Conservation (phyloP, 2,113 vertebrate genomes). For the Carassius auratus region DNA sequence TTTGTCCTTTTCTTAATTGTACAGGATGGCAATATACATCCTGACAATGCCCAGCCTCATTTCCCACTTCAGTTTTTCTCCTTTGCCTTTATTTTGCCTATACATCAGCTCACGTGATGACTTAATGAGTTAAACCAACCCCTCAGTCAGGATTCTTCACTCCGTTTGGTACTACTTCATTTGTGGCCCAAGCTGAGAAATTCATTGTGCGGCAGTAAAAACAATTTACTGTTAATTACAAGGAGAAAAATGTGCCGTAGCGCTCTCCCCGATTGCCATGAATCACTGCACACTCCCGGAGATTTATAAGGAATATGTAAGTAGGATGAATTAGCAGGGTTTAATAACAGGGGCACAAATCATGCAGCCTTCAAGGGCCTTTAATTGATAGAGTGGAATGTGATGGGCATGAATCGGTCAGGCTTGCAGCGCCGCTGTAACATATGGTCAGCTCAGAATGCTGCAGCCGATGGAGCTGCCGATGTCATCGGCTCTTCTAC, state of each 20-base stretch:
- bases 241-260: conserved; percentile 95
- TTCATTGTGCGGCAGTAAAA: conserved; percentile 95
- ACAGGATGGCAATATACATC: not conserved
- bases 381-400: conserved; percentile 96
- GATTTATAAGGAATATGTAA: conserved; percentile 97
- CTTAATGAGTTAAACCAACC: conserved; percentile 88
- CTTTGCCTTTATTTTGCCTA: conserved; percentile 50
- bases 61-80: conserved; percentile 47
- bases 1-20: not conserved
- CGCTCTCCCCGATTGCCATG: conserved; percentile 90
- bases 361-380: conserved; percentile 90
- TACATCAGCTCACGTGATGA: conserved; percentile 72
- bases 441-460: conserved; percentile 91
- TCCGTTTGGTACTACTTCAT: conserved; percentile 76
- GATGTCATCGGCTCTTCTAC: conserved; percentile 85
- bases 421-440: conserved; percentile 83
- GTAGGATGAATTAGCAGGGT: conserved; percentile 95
- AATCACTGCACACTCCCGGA: conserved; percentile 90
- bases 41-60: conserved; percentile 4
- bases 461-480: conserved; percentile 68
- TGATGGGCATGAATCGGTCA: conserved; percentile 92
- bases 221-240: conserved; percentile 99
- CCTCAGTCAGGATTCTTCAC: conserved; percentile 74
- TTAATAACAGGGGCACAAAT: conserved; percentile 98
- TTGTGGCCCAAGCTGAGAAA: conserved; percentile 89